A percentile compares a stretch with the other conserved stretches of the same genome.
Conservation (phyloP, 2,113 vertebrate genomes). For the Clinocottus analis region DNA sequence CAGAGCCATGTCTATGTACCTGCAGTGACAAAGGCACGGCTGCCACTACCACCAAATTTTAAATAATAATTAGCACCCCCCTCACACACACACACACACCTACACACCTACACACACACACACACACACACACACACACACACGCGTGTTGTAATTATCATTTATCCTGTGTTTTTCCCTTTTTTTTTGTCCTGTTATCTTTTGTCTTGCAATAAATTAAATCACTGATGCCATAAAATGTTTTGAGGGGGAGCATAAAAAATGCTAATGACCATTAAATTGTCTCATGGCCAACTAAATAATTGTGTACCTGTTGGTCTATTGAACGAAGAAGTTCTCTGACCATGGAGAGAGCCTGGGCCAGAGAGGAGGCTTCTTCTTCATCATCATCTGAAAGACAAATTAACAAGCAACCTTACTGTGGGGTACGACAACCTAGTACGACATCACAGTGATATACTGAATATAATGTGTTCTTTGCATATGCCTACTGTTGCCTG, state of each 20-base stretch:
- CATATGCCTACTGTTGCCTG: neutral
- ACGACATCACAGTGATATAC: too few species aligned
- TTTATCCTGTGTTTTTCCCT: neutral
- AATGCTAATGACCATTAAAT: neutral
- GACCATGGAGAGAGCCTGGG: constrained; percentile 80
- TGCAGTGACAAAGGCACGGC: too few species aligned
- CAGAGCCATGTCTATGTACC: too few species aligned
- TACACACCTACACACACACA: too few species aligned
- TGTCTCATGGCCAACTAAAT: neutral
- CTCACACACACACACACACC: too few species aligned
- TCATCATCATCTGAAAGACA: constrained; percentile 84
- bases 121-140: too few species aligned
- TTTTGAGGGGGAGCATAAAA: neutral
- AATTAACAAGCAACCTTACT: neutral
- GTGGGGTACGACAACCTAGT: neutral
- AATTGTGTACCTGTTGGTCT: constrained; percentile 86
- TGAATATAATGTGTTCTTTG: too few species aligned
- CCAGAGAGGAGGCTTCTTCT: constrained; percentile 83
- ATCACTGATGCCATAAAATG: neutral
- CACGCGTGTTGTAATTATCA: neutral
- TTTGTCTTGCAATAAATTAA: neutral
- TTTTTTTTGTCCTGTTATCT: neutral
- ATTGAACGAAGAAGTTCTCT: constrained; percentile 88
- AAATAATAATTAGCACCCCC: too few species aligned
- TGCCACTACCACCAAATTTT: too few species aligned